Conservation (phyloP, 1,140 invertebrate species). For the Nylanderia fulva region DNA sequence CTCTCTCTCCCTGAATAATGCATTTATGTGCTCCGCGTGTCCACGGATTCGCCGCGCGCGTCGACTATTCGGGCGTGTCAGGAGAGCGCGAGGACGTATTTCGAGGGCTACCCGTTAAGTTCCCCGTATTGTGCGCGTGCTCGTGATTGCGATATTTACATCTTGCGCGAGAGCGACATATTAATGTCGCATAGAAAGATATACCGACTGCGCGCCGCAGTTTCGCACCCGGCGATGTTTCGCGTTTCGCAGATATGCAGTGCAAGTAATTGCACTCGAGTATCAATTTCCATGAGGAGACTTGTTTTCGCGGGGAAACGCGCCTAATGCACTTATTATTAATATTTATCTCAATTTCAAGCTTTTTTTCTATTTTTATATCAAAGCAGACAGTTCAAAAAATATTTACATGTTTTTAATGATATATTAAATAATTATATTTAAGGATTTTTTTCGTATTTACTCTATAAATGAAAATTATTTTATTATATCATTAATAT, state of each 20-base stretch:
- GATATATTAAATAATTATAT: too few relatives aligned
- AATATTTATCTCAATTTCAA: too few relatives aligned
- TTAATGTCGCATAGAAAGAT: slow-evolving; percentile 50
- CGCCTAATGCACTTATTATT: too few relatives aligned
- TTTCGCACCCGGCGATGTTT: slow-evolving; percentile 7
- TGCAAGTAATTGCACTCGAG: not conserved
- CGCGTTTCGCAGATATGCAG: not conserved
- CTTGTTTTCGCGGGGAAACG: not conserved
- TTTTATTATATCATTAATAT: not conserved
- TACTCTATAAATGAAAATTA: not conserved
- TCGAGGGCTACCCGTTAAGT: slow-evolving; percentile 32
- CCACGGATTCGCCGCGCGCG: slow-evolving; percentile 75
- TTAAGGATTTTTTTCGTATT: not conserved
- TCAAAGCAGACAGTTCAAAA: too few relatives aligned
- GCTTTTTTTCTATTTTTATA: too few relatives aligned
- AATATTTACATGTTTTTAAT: too few relatives aligned
- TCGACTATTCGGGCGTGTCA: slow-evolving; percentile 76
- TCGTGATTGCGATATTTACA: slow-evolving; percentile 50
- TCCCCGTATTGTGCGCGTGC: not conserved
- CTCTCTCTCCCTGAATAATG: slow-evolving; percentile 76
- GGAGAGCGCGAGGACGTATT: too few relatives aligned
- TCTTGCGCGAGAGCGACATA: slow-evolving; percentile 34
- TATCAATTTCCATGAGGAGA: slow-evolving; percentile 24
- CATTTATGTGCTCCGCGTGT: slow-evolving; percentile 78
- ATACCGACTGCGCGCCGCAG: slow-evolving; percentile 23